Percentiles rank a stretch among this genome's conserved stretches.
phyloP scores from a whole-genome alignment of 2,113 vertebrate species.

The Oenanthe melanoleuca region DNA sequence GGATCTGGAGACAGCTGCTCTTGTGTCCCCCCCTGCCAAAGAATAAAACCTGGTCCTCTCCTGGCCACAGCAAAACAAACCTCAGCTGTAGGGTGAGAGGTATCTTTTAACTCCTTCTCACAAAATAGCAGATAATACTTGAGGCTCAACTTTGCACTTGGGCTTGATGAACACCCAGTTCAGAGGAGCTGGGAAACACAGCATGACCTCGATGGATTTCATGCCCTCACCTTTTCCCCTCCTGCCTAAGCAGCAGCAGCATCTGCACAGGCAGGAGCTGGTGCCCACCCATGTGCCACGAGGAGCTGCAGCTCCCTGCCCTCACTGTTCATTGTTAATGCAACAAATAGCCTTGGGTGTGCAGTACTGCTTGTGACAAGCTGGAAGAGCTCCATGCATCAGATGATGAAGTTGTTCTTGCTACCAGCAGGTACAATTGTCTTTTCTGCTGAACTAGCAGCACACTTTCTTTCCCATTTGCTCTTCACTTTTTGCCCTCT shows the following conservation, averaged over 20 bases:
- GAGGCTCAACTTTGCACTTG: neutral
- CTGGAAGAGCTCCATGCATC: neutral
- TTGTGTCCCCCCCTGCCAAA: neutral
- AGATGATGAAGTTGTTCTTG: conserved; percentile 11
- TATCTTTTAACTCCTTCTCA: neutral
- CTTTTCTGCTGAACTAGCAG: conserved; percentile 33
- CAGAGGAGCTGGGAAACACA: neutral
- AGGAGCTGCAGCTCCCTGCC: neutral
- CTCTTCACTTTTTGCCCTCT: neutral
- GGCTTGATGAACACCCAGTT: neutral
- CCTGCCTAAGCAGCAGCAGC: neutral
- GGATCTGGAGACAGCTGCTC: neutral
- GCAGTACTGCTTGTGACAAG: conserved; percentile 27
- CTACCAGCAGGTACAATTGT: conserved; percentile 7
- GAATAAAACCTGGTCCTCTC: neutral
- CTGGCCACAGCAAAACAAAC: neutral
- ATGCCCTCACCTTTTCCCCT: neutral
- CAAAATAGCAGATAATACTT: neutral
- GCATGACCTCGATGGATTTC: accelerated
- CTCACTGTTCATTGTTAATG: neutral
- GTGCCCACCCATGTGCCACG: neutral
- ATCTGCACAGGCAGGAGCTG: neutral
- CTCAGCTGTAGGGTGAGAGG: neutral
- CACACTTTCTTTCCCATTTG: neutral
- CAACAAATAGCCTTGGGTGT: conserved; percentile 28